These are phyloP conservation scores for Ptychobarbus kaznakovi DNA, from an alignment of 2,797 vertebrate genomes.

Conservation along the genomic window DNA sequence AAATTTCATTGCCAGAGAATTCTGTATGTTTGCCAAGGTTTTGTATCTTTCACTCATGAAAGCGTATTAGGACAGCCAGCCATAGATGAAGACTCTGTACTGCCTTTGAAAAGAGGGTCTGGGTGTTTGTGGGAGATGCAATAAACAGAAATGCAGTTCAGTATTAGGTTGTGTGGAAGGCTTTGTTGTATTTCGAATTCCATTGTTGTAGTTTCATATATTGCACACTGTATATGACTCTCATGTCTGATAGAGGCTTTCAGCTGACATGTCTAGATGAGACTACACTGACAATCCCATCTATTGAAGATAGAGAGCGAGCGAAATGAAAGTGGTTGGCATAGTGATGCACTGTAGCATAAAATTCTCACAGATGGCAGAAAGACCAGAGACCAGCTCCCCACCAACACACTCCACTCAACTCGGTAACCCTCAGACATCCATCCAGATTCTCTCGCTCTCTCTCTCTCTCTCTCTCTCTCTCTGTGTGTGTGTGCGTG, in stretches of 20 bases:
- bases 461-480: too few species aligned
- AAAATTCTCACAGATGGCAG: constrained; percentile 61
- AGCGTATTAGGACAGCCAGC: constrained; percentile 16
- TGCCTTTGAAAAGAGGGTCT: constrained; percentile 18
- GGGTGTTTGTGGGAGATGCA: constrained; percentile 18
- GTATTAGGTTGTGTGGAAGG: constrained; percentile 11
- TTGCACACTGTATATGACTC: constrained; percentile 17
- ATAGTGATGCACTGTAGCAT: constrained; percentile 46
- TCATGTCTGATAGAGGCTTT: constrained; percentile 44
- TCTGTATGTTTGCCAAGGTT: constrained; percentile 14
- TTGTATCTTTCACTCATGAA: constrained; percentile 24
- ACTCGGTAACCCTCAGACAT: constrained; percentile 26
- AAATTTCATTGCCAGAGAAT: constrained; percentile 25
- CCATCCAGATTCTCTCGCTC: constrained; percentile 10
- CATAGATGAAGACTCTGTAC: constrained; percentile 4
- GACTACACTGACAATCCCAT: constrained; percentile 20
- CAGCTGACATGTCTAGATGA: constrained; percentile 40
- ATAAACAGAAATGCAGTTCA: constrained; percentile 26
- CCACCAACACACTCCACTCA: constrained; percentile 29
- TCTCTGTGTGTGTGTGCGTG: neutral
- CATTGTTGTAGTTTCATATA: constrained; percentile 27
- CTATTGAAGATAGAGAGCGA: constrained; percentile 26
- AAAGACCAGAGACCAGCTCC: constrained; percentile 51
- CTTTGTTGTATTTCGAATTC: constrained; percentile 40
- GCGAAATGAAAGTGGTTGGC: constrained; percentile 43